These are phyloP conservation scores for Tyto alba DNA, from an alignment of 2,113 vertebrate genomes.

Conservation along the genomic window DNA sequence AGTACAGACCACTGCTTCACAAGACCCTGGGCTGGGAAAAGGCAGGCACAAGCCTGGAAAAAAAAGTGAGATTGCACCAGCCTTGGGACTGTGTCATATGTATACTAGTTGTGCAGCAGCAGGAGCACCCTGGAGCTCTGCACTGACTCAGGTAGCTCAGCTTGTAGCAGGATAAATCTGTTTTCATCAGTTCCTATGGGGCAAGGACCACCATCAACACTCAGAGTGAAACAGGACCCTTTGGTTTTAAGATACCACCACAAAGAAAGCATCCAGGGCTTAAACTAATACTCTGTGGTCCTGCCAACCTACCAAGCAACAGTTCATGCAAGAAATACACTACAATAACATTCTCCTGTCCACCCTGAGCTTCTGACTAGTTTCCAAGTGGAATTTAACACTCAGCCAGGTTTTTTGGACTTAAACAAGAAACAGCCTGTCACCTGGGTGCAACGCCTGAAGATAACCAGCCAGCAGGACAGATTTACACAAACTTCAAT, in stretches of 20 bases:
- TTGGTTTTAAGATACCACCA: background rate
- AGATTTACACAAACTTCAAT: background rate
- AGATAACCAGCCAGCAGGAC: background rate
- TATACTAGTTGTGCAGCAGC: background rate
- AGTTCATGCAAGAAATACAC: background rate
- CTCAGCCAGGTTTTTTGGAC: background rate
- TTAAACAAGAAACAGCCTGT: background rate
- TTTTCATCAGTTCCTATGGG: background rate
- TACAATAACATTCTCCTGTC: background rate
- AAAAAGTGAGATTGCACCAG: background rate
- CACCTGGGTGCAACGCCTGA: background rate
- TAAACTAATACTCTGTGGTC: background rate
- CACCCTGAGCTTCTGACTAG: background rate
- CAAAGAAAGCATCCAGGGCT: background rate
- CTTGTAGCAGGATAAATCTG: background rate
- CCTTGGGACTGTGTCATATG: background rate
- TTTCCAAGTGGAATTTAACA: background rate
- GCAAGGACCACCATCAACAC: background rate
- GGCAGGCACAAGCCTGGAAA: background rate
- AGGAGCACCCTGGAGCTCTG: background rate
- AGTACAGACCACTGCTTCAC: background rate
- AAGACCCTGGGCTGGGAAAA: background rate
- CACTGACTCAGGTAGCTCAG: background rate
- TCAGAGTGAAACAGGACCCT: background rate
- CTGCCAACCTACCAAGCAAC: background rate